Base-by-base conservation (phyloP, 2,888 invertebrate genomes). In the Digitonthophagus gazella region DNA sequence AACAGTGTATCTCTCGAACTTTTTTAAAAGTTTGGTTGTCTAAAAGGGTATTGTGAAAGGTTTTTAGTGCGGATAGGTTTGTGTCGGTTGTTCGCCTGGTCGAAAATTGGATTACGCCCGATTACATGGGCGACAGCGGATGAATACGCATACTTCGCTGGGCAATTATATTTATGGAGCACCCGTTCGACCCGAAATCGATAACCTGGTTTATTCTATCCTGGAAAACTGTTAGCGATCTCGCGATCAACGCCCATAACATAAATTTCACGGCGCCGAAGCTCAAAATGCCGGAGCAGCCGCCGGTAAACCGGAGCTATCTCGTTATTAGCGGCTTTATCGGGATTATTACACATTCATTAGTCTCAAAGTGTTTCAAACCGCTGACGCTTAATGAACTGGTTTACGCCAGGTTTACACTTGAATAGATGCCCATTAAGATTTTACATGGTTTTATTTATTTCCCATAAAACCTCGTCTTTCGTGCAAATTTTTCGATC, bases 141-240 rank as follows among this genome's bases (percentile, higher is more conserved):
- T 18, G 61, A 61, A 61, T 61, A 61, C 61, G 61, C 61, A 61
- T 61, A 61, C 61, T 18, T 61, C 61, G 20, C 19, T 20, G 61
- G 20, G 61, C 61, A 61, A 61, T 61, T 61, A 61, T 61, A 61
- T 61, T 61, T 61, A 61, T 61, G 20, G 61, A 61, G 18, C 61
- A 6, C n/a, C n/a, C 19, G 61, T 19, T 61, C 19, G 61, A 18
- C 18, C 11, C 5, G 61, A 20, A 20, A 61, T 61, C 61, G 61
- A 61, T 61, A 61, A 61, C 61, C 16, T 19, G 18, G 61, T 61
- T 44, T 44, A 5, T 44, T 44, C 28, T 44, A 44, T 44, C 28
- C 28, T 5, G 28, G 28, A 44, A 44, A 44, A 44, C 28, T 44
- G 28, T 44, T 44, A 5, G 3, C 11, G n/a, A 44, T 44, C 28